Evolutionary conservation across 2,113 vertebrate species (phyloP).

Genomic region (Leptosomus discolor): DNA sequence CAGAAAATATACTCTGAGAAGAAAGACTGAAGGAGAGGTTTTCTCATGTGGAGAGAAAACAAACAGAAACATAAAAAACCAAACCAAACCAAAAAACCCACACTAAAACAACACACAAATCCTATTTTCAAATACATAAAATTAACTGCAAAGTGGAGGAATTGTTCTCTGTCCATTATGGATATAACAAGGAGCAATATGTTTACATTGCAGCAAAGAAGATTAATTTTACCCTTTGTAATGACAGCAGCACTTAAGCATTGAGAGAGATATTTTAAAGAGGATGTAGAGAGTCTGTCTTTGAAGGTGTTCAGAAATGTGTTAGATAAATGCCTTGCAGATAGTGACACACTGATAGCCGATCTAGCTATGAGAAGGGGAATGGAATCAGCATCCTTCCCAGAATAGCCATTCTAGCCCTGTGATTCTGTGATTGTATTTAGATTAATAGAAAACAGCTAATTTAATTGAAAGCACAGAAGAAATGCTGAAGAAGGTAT

Average conservation of each 20-base stretch:
- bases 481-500: background rate
- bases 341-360: background rate
- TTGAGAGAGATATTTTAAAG: background rate
- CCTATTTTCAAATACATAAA: background rate
- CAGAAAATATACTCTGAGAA: background rate
- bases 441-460: background rate
- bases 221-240: background rate
- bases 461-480: background rate
- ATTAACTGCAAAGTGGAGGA: background rate
- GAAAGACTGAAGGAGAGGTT: background rate
- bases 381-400: background rate
- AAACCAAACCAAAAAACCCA: no score
- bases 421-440: background rate
- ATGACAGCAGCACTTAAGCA: background rate
- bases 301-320: background rate
- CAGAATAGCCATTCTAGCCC: background rate
- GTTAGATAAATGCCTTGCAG: background rate
- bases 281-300: background rate
- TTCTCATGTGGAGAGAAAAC: background rate
- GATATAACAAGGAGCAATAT: background rate
- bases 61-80: background rate
- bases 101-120: background rate
- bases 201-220: background rate
- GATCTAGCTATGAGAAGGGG: background rate
- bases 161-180: background rate